Evolutionary conservation across 2,113 vertebrate genomes (phyloP).

Genomic region (Megaleporinus macrocephalus): DNA sequence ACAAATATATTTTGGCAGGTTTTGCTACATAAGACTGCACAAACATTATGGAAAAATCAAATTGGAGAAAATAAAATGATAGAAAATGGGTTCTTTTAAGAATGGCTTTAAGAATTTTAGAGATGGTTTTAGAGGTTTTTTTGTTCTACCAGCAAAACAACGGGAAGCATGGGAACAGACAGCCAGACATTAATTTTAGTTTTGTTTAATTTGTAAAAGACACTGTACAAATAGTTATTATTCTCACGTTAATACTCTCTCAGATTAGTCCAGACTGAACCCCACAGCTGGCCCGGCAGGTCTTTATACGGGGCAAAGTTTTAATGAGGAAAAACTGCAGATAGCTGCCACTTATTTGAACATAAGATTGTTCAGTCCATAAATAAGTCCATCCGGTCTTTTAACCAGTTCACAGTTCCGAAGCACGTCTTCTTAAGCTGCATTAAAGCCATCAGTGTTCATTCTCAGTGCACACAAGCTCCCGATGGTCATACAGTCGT

Average conservation of each 20-base stretch:
- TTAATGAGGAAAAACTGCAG: too few species aligned
- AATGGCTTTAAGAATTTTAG: too few species aligned
- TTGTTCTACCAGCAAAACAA: background rate
- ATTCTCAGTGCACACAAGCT: background rate
- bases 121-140: background rate
- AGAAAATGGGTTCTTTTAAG: background rate
- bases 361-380: background rate
- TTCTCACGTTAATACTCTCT: background rate
- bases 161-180: background rate
- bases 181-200: background rate
- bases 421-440: background rate
- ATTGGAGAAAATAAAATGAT: background rate
- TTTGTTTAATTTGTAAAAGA: background rate
- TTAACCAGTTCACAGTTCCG: slow-evolving; percentile 19
- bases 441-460: background rate
- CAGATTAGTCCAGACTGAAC: background rate
- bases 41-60: too few species aligned
- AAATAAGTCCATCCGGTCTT: background rate
- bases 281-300: background rate
- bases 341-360: slow-evolving; percentile 25
- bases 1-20: too few species aligned
- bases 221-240: background rate
- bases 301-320: background rate
- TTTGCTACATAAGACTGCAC: too few species aligned
- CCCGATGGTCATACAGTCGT: slow-evolving; percentile 45